Base-by-base conservation (phyloP, 1,140 invertebrate species). In the Bombus turneri region DNA sequence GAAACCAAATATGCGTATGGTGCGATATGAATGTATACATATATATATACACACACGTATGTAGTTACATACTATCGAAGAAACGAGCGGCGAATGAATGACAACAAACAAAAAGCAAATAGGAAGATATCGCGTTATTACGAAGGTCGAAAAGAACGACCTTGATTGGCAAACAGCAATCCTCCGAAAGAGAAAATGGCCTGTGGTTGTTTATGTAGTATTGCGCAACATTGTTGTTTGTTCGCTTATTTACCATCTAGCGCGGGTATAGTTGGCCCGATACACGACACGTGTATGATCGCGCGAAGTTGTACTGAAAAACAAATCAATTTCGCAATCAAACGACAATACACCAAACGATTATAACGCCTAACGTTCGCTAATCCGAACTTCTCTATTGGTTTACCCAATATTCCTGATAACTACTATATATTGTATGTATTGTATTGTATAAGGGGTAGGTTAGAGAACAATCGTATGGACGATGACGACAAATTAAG, bases 321-420 rank as follows among this genome's bases (percentile, higher is more conserved):
- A 85, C 39, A 79, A 72, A 68, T 31, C 31, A 43, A 77, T 86
- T 89, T 88, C 39, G 25, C 34, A 77, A 86, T 86, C 66, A n/a
- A 66, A 53, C 12, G 53, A 53, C 78, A 77, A 73, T 83, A 81
- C 10, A 31, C 8, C 9, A 4, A 59, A 6, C 77, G 64, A 87
- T 22, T 8, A 47, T 18, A 22, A 1, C 28, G 64, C 47, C 6
- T 53, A 53, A 88, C 77, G 47, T 66, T 68, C 73, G 78, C 34
- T 41, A 41, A 85, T 73, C 12, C 47, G 25, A 83, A 68, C 25
- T 18, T 25, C 28, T 9, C 31, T 18, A 87, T 88, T 87, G 72
- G 73, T 53, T 43, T 43, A 47, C 3, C 9, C 3, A 22, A 5
- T 22, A 53, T 53, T 22, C 6, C 47, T 53, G 18, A 15, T 22